Base-by-base conservation (phyloP, 1,140 invertebrate genomes). In the Triops cancriformis region DNA sequence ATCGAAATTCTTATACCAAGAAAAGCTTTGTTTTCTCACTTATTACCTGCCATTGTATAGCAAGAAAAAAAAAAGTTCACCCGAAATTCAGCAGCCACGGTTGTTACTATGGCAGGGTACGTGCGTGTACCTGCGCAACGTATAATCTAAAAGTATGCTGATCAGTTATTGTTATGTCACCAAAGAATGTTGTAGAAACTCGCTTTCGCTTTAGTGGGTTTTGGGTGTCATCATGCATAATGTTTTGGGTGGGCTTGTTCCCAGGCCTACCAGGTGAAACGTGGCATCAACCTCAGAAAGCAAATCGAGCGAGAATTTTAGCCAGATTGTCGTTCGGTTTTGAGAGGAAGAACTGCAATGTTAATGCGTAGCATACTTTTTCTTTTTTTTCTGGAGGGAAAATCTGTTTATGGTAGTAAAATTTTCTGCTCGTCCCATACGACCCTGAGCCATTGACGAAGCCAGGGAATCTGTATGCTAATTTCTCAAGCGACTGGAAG, bases 361-460 rank as follows among this genome's bases (percentile, higher is more conserved):
- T n/a, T n/a, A 64, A 64, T 64, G 51, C 43, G 18, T 45, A 45
- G 1, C 45, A 64, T 64, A 64, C 45, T 14, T 64, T 64, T 23
- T 64, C 14, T 14, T 23, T 64, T 64, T 51, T 64, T 64, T 64
- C 9, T 64, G 14, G 7, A 37, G 31, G 31, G 31, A 37, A 37
- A 37, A 37, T n/a, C 6, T 23, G 18, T 64, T 64, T 64, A n/a
- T 64, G 14, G 45, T 5, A 10, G 6, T 64, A n/a, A n/a, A n/a
- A n/a, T 64, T 64, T 64, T 64, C 23, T 18, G 14, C 51, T 4
- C 4, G 1, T 64, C 51, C 18, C 14, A 64, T 64, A 23, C 51
- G 51, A n/a, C 51, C 51, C 51, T 64, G 51, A 64, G 51, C 51
- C 51, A 64, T 64, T 64, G 51, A 64, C 51, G 51, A 9, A 23